Conservation (phyloP, 2,888 invertebrate species). For the Eupithecia centaureata region DNA sequence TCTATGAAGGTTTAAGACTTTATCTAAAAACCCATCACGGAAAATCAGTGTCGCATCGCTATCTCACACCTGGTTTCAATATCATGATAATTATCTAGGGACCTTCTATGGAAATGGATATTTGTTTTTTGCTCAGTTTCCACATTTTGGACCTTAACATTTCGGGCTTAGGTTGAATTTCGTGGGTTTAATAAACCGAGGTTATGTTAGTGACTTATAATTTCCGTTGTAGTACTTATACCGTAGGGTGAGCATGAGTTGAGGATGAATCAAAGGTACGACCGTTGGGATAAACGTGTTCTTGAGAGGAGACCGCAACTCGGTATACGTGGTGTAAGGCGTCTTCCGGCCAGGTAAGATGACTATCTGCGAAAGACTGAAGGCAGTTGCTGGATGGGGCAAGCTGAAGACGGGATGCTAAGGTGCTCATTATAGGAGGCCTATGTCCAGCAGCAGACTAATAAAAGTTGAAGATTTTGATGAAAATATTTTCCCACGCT, state of each 20-base stretch:
- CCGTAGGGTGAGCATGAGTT: constrained; percentile 10
- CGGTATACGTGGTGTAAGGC: no score
- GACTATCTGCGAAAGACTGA: no score
- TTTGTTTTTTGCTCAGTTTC: constrained; percentile 9
- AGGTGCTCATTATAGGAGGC: no score
- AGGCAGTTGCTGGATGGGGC: no score
- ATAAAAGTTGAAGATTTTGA: no score
- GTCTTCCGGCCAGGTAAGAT: no score
- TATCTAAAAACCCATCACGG: background rate
- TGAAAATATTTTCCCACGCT: no score
- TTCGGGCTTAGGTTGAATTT: constrained; percentile 13
- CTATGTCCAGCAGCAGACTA: no score
- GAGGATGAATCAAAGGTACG: background rate
- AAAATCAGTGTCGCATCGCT: constrained; percentile 8
- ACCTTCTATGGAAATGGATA: constrained; percentile 20
- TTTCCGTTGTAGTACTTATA: constrained; percentile 31
- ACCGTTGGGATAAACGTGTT: no score
- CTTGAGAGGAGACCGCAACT: no score
- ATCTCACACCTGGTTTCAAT: constrained; percentile 23
- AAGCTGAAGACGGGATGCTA: no score
- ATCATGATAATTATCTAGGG: constrained; percentile 28
- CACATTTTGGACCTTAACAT: constrained; percentile 6
- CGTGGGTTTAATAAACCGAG: constrained; percentile 9
- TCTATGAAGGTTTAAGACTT: background rate
- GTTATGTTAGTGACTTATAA: constrained; percentile 36